Conservation (phyloP, 2,888 invertebrate species). For the Volucella bombylans region DNA sequence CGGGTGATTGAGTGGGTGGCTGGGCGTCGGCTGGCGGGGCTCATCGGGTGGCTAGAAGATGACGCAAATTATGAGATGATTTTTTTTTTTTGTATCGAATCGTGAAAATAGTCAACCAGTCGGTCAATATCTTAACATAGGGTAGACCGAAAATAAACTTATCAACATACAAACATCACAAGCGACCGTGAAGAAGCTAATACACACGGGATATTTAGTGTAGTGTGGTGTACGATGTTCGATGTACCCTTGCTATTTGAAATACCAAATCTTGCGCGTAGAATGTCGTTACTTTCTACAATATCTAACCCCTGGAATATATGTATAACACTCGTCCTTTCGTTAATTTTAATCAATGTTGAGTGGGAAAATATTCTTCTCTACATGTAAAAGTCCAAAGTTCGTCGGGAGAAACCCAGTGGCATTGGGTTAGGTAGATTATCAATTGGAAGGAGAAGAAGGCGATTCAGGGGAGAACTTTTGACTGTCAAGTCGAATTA, state of each 20-base stretch:
- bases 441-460: not conserved
- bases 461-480: conserved; percentile 58
- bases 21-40: not conserved
- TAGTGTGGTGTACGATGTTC: conserved; percentile 7
- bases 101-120: conserved; percentile 4
- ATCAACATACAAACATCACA: conserved; percentile 39
- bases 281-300: conserved; percentile 27
- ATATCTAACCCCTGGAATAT: not conserved
- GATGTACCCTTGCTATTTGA: conserved; percentile 29
- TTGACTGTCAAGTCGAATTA: conserved; percentile 73
- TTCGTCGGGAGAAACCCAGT: conserved; percentile 49
- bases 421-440: conserved; percentile 25
- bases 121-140: conserved; percentile 13
- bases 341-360: conserved; percentile 71
- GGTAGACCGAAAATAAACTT: conserved; percentile 6
- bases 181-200: conserved; percentile 27
- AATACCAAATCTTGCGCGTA: conserved; percentile 67
- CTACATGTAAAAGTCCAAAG: conserved; percentile 67
- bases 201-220: conserved; percentile 27
- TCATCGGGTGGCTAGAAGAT: conserved; percentile 20
- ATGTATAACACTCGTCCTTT: conserved; percentile 43
- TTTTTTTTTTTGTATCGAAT: conserved; percentile 13
- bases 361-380: conserved; percentile 70
- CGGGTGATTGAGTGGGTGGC: not conserved
- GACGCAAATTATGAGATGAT: conserved; percentile 46